phyloP scores from a whole-genome alignment of 2,797 vertebrate species.

The Onychomys leucogaster region DNA sequence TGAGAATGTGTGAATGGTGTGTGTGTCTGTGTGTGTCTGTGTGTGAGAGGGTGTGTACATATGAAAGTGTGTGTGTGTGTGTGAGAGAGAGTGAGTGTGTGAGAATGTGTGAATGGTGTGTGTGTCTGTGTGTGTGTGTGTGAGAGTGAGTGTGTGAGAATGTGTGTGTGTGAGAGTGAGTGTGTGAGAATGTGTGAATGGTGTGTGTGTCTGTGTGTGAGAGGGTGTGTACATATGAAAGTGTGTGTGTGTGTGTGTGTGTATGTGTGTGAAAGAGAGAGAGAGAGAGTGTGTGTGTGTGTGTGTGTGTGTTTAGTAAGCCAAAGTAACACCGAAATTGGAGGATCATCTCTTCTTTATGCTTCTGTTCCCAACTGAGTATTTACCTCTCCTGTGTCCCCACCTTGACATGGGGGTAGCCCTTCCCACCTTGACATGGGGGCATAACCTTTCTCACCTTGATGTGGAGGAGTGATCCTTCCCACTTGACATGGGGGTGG shows the following conservation, averaged over 20 bases:
- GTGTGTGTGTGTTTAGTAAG: background rate
- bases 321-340: background rate
- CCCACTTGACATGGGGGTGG: background rate
- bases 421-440: background rate
- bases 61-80: background rate
- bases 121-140: background rate
- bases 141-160: background rate
- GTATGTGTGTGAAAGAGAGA: background rate
- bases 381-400: background rate
- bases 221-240: too few relatives aligned
- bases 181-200: too few relatives aligned
- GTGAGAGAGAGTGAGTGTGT: background rate
- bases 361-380: background rate
- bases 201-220: background rate
- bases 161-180: too few relatives aligned
- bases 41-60: too few relatives aligned
- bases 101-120: too few relatives aligned
- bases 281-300: too few relatives aligned
- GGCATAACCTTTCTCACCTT: background rate
- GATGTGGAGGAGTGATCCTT: background rate
- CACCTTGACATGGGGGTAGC: background rate
- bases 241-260: too few relatives aligned
- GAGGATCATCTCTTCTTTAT: background rate
- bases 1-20: too few relatives aligned
- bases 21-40: background rate